phyloP scores from a whole-genome alignment of 2,113 vertebrate species.

The Todiramphus chloris region DNA sequence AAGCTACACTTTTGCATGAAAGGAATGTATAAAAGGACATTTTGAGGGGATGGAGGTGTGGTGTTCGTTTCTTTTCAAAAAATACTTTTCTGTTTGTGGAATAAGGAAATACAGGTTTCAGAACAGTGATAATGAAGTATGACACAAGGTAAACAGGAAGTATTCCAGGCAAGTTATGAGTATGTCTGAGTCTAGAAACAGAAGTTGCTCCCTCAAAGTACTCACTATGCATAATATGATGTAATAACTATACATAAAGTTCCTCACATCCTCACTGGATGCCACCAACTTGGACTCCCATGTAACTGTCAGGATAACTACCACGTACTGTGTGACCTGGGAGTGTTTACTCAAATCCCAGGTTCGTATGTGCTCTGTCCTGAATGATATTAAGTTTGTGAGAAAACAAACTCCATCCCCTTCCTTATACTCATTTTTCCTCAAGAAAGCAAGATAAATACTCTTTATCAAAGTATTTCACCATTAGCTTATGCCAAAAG shows the following conservation, averaged over 20 bases:
- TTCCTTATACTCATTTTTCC: background rate
- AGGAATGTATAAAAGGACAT: background rate
- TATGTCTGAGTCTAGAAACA: background rate
- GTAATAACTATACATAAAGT: background rate
- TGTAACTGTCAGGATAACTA: background rate
- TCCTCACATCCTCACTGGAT: background rate
- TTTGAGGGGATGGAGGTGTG: fast-evolving
- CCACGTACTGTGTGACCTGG: fast-evolving
- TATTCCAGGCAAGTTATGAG: background rate
- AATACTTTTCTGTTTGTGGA: background rate
- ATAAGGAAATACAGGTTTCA: background rate
- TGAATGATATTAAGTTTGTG: background rate
- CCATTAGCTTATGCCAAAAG: background rate
- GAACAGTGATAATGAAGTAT: background rate
- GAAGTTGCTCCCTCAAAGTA: background rate
- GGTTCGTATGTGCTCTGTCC: background rate
- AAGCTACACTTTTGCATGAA: background rate
- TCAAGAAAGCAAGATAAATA: background rate
- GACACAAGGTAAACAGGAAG: background rate
- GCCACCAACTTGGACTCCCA: background rate
- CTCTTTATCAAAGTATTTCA: background rate
- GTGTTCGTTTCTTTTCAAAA: background rate
- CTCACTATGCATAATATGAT: background rate
- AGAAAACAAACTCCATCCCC: background rate
- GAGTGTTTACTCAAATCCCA: background rate